Base-by-base conservation (phyloP, 2,888 invertebrate genomes). In the Phlogophora meticulosa region DNA sequence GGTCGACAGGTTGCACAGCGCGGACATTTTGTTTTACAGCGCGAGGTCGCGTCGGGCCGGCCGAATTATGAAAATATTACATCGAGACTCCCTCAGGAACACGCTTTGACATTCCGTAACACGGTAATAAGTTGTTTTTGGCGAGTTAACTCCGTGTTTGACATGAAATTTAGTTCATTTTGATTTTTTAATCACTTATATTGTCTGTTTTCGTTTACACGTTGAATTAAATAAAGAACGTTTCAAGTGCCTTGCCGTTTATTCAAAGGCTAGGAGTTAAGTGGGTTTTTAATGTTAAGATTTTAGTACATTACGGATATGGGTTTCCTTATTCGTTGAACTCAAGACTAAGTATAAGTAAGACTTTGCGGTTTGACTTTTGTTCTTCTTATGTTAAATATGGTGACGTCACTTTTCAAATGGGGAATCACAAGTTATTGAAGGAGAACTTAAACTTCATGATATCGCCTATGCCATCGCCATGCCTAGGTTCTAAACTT, bases 11-110 rank as follows among this genome's bases (percentile, higher is more conserved):
- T 89, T 88, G 87, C 85, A 84, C 81, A 85, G 86, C 87, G 83
- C 87, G 86, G 90, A 90, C 89, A 91, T 91, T 91, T 90, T 91
- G 91, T 91, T 91, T 88, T 88, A 90, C 89, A 89, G 80, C 85
- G 74, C 80, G 82, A 86, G 83, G 80, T 84, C 71, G 71, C 71
- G 62, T 53, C 79, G 84, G 83, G 75, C 81, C 75, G 74, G 73
- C 76, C 80, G 77, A 86, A 86, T 86, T 86, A 85, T 85, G 82
- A 86, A 88, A 88, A 89, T 86, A 86, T 86, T 83, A 83, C 77
- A 75, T 66, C 68, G 63, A 76, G 63, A 76, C 78, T 80, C 83
- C 79, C 78, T 72, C 73, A 75, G 81, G 65, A 79, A 75, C 63
- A 73, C 58, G 72, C 80, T 83, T 85, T 83, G 78, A 83, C 81